Conservation (phyloP, 2,888 invertebrate species). For the Lottia scabra region DNA sequence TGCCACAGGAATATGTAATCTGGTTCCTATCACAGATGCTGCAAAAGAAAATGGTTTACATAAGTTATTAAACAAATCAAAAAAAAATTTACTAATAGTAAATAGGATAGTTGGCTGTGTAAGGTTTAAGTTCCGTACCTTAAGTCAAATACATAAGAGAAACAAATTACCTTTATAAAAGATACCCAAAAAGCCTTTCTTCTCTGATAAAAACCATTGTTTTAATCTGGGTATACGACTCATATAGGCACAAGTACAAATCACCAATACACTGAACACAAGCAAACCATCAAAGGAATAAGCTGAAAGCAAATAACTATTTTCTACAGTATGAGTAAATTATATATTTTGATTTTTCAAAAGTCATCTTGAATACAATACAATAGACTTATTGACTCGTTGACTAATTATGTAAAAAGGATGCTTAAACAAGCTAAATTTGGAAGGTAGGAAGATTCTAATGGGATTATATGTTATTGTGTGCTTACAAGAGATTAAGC, state of each 20-base stretch:
- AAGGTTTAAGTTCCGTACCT: neutral
- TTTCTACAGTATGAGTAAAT: too few species aligned
- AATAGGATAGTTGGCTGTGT: neutral
- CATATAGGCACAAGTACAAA: constrained; percentile 71
- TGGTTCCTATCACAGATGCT: constrained; percentile 70
- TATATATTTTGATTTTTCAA: too few species aligned
- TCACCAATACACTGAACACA: constrained; percentile 68
- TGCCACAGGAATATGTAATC: constrained; percentile 68
- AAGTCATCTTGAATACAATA: too few species aligned
- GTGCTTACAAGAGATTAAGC: too few species aligned
- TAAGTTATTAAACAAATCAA: neutral
- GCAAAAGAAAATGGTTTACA: constrained; percentile 25
- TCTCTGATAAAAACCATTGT: constrained; percentile 70
- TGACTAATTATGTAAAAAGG: too few species aligned
- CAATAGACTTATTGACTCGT: too few species aligned
- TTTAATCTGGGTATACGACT: constrained; percentile 69
- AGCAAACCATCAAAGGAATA: constrained; percentile 71
- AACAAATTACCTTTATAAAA: constrained; percentile 69
- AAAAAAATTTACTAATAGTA: neutral
- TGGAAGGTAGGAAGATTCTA: too few species aligned
- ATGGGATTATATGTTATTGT: too few species aligned
- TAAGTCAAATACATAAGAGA: neutral
- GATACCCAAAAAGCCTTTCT: constrained; percentile 70
- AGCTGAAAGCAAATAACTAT: constrained; percentile 48
- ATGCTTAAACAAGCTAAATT: too few species aligned